Conservation (phyloP, 2,113 vertebrate genomes). For the Ictidomys tridecemlineatus region DNA sequence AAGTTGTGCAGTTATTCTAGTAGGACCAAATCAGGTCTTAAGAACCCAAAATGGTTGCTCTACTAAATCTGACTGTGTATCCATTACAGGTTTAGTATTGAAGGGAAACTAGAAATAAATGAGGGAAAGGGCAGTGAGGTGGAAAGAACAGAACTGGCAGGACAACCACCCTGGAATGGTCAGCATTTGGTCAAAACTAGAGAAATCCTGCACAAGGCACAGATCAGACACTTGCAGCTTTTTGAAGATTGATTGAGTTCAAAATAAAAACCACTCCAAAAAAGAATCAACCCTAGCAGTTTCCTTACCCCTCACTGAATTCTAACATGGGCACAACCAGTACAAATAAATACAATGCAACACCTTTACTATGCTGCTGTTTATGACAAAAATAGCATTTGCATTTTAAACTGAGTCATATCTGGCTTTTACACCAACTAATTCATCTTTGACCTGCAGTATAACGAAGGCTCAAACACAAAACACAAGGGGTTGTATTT, state of each 20-base stretch:
- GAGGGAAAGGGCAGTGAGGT: not conserved
- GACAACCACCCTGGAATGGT: not conserved
- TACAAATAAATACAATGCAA: conserved; percentile 36
- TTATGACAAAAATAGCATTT: conserved; percentile 40
- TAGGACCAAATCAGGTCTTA: not conserved
- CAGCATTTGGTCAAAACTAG: not conserved
- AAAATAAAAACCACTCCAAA: conserved; percentile 55
- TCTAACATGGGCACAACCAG: not conserved
- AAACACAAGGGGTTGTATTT: not conserved
- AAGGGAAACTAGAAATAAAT: conserved; percentile 6
- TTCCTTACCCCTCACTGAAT: not conserved
- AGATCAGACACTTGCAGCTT: not conserved
- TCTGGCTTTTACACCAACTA: conserved; percentile 5
- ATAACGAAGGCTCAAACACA: conserved; percentile 23
- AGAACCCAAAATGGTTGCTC: not conserved
- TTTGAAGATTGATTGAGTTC: not conserved
- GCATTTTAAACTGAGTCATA: conserved; percentile 28
- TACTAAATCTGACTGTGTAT: not conserved
- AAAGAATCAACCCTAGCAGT: not conserved
- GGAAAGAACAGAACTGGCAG: not conserved
- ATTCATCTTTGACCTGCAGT: conserved; percentile 38
- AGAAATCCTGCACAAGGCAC: not conserved
- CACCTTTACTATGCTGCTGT: not conserved
- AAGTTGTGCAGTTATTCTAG: not conserved
- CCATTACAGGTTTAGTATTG: not conserved